Conservation (phyloP, 2,888 invertebrate genomes). For the Heliconius ethilla region DNA sequence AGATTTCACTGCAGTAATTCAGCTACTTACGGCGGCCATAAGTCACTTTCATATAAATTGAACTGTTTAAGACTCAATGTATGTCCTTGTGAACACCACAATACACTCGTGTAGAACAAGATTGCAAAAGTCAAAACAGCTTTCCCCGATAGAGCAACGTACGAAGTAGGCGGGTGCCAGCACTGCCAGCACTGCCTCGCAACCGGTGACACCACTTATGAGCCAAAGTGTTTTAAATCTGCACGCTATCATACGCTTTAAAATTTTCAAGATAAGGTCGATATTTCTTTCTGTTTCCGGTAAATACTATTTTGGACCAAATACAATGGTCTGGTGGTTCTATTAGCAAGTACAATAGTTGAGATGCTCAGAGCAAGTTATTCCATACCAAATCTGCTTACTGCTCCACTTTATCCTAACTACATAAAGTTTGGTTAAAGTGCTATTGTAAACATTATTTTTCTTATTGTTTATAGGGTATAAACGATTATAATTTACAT, state of each 20-base stretch:
- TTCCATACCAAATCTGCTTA: neutral
- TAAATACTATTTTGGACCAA: conserved; percentile 14
- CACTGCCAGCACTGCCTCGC: conserved; percentile 24
- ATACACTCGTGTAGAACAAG: conserved; percentile 44
- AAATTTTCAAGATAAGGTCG: conserved; percentile 19
- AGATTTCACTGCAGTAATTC: conserved; percentile 18
- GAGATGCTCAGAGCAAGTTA: conserved; percentile 49
- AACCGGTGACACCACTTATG: conserved; percentile 37
- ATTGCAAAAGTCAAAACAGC: conserved; percentile 48
- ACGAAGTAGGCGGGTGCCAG: conserved; percentile 59
- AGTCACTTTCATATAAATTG: conserved; percentile 35
- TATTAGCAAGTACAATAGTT: conserved; percentile 55
- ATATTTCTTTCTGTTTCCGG: neutral
- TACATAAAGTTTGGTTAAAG: neutral
- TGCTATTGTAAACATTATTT: neutral
- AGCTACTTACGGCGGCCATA: conserved; percentile 23
- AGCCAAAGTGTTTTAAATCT: conserved; percentile 12
- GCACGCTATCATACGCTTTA: conserved; percentile 28
- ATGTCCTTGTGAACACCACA: conserved; percentile 44
- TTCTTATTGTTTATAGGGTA: neutral
- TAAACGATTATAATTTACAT: no score
- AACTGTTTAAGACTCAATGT: conserved; percentile 39
- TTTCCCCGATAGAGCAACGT: conserved; percentile 57
- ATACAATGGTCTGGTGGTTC: conserved; percentile 42
- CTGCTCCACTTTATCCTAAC: neutral